Evolutionary conservation across 2,888 invertebrate species (phyloP).

Genomic region (Drymonia ruficornis): DNA sequence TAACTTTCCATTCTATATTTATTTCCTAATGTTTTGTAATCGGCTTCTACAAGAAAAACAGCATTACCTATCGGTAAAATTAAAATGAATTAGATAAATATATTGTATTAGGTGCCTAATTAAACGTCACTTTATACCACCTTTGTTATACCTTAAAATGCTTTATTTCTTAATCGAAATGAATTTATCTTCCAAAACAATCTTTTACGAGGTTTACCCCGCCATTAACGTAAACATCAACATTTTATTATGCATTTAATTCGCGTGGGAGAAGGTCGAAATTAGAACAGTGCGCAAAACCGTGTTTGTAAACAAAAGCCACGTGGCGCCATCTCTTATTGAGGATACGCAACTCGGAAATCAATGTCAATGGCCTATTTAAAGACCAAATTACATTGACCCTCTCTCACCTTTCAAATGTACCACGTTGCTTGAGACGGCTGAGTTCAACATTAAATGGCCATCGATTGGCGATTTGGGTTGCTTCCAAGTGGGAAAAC

Average conservation of each 20-base stretch:
- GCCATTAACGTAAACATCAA: not conserved
- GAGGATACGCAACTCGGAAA: slow-evolving; percentile 10
- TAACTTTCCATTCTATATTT: too few species aligned
- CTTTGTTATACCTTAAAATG: not conserved
- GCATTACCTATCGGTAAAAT: too few species aligned
- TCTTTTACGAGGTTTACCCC: not conserved
- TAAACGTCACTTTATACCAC: too few species aligned
- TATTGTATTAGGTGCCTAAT: too few species aligned
- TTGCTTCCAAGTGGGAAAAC: slow-evolving; percentile 33
- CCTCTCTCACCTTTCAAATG: slow-evolving; percentile 5
- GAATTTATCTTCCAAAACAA: not conserved
- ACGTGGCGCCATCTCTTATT: slow-evolving; percentile 41
- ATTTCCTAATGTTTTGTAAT: too few species aligned
- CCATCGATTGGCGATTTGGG: slow-evolving; percentile 19
- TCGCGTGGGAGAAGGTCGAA: slow-evolving; percentile 10
- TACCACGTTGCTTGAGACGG: not conserved
- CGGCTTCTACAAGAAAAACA: too few species aligned
- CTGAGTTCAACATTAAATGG: slow-evolving; percentile 15
- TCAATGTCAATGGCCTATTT: slow-evolving; percentile 37
- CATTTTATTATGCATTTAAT: slow-evolving; percentile 6
- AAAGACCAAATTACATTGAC: slow-evolving; percentile 19
- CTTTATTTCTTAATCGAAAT: not conserved
- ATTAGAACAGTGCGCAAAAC: slow-evolving; percentile 29
- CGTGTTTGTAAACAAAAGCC: slow-evolving; percentile 40
- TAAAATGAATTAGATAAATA: too few species aligned